Evolutionary conservation across 2,113 vertebrate genomes (phyloP), one percentile per base, ranked within the genome.

Genomic region (Cebus imitator): DNA sequence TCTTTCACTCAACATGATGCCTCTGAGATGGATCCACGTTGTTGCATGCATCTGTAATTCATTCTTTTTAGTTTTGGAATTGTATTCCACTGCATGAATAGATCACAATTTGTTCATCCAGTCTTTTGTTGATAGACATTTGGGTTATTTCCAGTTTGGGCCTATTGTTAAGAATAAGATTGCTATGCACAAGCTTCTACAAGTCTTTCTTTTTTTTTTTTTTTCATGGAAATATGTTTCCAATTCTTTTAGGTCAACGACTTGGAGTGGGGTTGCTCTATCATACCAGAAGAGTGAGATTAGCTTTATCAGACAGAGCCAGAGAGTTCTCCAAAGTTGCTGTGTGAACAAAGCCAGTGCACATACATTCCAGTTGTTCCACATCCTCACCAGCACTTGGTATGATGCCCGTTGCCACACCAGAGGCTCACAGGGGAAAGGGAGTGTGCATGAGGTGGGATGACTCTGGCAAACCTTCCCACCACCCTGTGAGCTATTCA

Each of bases 211-310:
- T 82, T 61, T 87, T 48, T 45, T 82, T 82, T 30, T 82, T 55
- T 48, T 72, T 82, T 64, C 73, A n/a, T 83, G 35, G 50, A 70
- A 43, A 25, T 9, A 25, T 37, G n/a, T 70, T 90, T 95, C 66
- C 43, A 43, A 61, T 91, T 84, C 43, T 89, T 79, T 95, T 64
- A 87, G 79, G n/a, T 82, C 64, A 81, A 81, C 78, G 88, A 18
- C 48, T 83, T 32, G 20, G 8, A 61, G 16, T 16, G 68, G 68
- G 50, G 25, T 6, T 50, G n/a, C 80, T 83, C 23, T 64, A 52
- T 68, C 52, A n/a, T 27, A 50, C 7, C 6, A 57, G 27, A 87
- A 87, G 72, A 27, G 30, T 10, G 1, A 8, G 64, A 75, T 58
- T 35, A 21, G 11, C 37, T 57, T 94, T 76, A 17, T 23, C 27